Percentiles rank a stretch among this genome's conserved stretches.
Conservation (phyloP, 1,140 invertebrate species). For the Papilio aristodemus region DNA sequence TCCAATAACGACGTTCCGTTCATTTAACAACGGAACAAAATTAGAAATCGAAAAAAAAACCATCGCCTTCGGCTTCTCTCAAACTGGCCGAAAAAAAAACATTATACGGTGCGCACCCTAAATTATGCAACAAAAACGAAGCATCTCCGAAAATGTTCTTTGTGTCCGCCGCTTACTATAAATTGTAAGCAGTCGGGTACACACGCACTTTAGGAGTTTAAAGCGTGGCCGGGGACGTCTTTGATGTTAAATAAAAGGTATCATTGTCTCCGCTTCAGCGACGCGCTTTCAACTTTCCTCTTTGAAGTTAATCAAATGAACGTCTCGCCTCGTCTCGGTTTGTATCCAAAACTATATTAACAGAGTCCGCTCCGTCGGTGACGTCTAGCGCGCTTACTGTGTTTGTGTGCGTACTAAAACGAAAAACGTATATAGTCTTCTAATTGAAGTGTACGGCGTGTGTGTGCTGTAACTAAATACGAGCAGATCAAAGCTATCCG, state of each 20-base stretch:
- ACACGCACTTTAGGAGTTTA: slow-evolving; percentile 45
- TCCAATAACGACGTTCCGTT: slow-evolving; percentile 1
- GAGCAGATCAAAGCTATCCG: slow-evolving; percentile 69
- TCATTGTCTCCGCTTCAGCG: slow-evolving; percentile 74
- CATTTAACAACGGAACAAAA: slow-evolving; percentile 12
- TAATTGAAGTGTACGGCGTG: slow-evolving; percentile 64
- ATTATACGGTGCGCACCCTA: slow-evolving; percentile 37
- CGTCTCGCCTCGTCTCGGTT: slow-evolving; percentile 56
- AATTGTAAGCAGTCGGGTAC: slow-evolving; percentile 43
- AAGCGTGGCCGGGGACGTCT: slow-evolving; percentile 60
- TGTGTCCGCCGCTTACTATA: slow-evolving; percentile 50
- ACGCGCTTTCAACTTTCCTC: slow-evolving; percentile 72
- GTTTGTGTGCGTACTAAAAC: slow-evolving; percentile 55
- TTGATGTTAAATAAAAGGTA: slow-evolving; percentile 77
- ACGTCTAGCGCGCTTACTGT: slow-evolving; percentile 45
- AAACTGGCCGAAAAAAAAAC: slow-evolving; percentile 25
- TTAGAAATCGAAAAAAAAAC: slow-evolving; percentile 18
- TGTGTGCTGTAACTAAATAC: slow-evolving; percentile 67
- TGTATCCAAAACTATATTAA: slow-evolving; percentile 70
- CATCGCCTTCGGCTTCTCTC: slow-evolving; percentile 13
- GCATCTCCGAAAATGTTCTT: slow-evolving; percentile 47
- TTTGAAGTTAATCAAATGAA: slow-evolving; percentile 78
- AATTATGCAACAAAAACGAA: slow-evolving; percentile 50
- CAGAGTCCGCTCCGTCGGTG: slow-evolving; percentile 48
- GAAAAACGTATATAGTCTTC: slow-evolving; percentile 61